These are phyloP conservation scores for Ammodramus savannarum DNA, from an alignment of 2,113 vertebrate genomes.

Conservation along the genomic window DNA sequence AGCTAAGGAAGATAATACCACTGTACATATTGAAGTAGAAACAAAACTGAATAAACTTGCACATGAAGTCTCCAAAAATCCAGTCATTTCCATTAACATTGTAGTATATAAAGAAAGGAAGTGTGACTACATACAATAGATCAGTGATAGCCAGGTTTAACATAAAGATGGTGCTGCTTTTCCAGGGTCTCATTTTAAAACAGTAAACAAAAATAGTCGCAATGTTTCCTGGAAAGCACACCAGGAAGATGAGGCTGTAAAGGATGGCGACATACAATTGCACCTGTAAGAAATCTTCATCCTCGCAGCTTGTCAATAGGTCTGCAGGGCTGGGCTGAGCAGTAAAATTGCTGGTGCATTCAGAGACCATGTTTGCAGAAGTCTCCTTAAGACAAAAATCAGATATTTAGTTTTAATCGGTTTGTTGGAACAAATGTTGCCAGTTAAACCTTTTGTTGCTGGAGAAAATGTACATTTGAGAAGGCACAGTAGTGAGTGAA, in stretches of 20 bases:
- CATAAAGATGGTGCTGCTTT: slow-evolving; percentile 87
- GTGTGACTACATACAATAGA: slow-evolving; percentile 80
- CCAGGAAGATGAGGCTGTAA: slow-evolving; percentile 53
- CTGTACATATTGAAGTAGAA: slow-evolving; percentile 92
- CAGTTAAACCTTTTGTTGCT: not conserved
- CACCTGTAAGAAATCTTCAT: not conserved
- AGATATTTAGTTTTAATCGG: not conserved
- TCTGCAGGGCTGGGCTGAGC: not conserved
- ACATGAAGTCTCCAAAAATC: slow-evolving; percentile 88
- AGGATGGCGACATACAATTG: not conserved
- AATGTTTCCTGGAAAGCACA: slow-evolving; percentile 65
- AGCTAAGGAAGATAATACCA: slow-evolving; percentile 88
- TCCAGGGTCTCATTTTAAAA: slow-evolving; percentile 76
- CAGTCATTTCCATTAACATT: slow-evolving; percentile 78
- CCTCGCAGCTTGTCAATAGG: not conserved
- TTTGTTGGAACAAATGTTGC: not conserved
- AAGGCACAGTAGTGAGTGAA: not conserved
- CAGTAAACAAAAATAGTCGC: slow-evolving; percentile 57
- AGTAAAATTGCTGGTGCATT: not conserved
- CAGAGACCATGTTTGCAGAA: slow-evolving; percentile 11
- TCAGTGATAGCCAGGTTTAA: slow-evolving; percentile 85
- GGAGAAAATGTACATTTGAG: not conserved
- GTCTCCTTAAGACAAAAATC: slow-evolving; percentile 10
- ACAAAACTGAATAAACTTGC: slow-evolving; percentile 82
- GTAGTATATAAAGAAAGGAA: slow-evolving; percentile 86